These are phyloP conservation scores for Labroides dimidiatus DNA, from an alignment of 2,797 vertebrate genomes.

Conservation along the genomic window DNA sequence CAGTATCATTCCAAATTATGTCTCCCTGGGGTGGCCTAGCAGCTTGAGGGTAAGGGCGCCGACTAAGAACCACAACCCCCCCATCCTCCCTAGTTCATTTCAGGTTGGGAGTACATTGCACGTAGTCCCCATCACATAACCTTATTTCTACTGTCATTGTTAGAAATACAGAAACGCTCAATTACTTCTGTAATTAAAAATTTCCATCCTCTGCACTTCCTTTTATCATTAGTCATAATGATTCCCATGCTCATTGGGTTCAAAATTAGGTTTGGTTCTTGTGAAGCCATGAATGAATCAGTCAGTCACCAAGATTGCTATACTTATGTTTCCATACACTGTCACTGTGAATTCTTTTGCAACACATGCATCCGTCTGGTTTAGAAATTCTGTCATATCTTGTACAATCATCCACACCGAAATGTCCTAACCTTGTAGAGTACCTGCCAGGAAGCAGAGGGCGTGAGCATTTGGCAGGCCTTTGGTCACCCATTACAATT, in stretches of 20 bases:
- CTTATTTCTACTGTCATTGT: constrained; percentile 1
- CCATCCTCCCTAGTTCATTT: constrained; percentile 4
- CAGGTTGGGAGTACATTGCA: not conserved
- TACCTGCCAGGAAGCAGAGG: constrained; percentile 38
- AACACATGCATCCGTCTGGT: constrained; percentile 13
- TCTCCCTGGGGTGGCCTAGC: constrained; percentile 22
- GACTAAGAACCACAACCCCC: constrained; percentile 19
- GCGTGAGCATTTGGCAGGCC: constrained; percentile 15
- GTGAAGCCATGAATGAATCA: constrained; percentile 23
- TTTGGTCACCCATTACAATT: constrained; percentile 1
- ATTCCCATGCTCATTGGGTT: not conserved
- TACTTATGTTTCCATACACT: not conserved
- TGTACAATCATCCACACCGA: constrained; percentile 41
- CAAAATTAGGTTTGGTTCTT: not conserved
- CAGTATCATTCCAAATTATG: constrained; percentile 25
- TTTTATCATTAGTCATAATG: not conserved
- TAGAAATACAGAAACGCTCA: not conserved
- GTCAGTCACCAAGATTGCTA: not conserved
- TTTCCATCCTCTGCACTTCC: not conserved
- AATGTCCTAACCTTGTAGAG: constrained; percentile 62
- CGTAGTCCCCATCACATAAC: constrained; percentile 7
- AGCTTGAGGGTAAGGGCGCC: constrained; percentile 17
- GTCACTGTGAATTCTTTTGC: constrained; percentile 14
- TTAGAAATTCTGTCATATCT: constrained; percentile 53
- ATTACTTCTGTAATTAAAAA: not conserved